These are phyloP conservation scores for Smithornis capensis DNA, from an alignment of 2,113 vertebrate genomes.

Conservation along the genomic window DNA sequence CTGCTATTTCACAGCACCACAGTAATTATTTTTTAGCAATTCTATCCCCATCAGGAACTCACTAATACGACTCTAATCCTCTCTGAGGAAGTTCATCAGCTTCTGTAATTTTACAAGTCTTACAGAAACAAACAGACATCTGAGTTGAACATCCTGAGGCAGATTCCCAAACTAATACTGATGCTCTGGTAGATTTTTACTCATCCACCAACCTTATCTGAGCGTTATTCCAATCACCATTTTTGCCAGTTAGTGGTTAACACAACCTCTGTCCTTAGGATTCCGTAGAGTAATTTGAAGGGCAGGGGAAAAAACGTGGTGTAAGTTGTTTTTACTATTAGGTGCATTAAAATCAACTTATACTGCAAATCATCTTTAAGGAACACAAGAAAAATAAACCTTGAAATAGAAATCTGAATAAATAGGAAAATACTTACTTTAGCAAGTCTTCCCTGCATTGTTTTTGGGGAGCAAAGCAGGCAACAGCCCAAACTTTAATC, in stretches of 20 bases:
- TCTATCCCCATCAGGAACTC: not conserved
- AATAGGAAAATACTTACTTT: slow-evolving; percentile 85
- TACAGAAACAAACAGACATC: not conserved
- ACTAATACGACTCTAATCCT: not conserved
- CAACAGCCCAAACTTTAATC: slow-evolving; percentile 99
- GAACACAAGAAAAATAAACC: not conserved
- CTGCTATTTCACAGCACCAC: not conserved
- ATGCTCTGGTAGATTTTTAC: not conserved
- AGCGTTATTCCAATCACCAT: not conserved
- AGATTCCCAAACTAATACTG: not conserved
- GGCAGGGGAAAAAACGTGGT: not conserved
- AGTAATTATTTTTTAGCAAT: not conserved
- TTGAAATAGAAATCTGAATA: not conserved
- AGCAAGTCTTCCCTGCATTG: slow-evolving; percentile 97
- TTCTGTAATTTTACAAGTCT: not conserved
- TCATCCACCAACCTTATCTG: not conserved
- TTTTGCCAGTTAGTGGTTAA: not conserved
- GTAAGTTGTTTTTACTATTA: not conserved
- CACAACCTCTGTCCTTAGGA: not conserved
- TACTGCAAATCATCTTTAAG: not conserved
- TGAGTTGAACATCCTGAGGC: not conserved
- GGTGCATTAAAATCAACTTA: not conserved
- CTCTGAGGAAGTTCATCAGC: not conserved
- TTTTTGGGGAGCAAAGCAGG: slow-evolving; percentile 98
- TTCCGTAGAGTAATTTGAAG: not conserved